phyloP scores from a whole-genome alignment of 1,140 invertebrate genomes.

The Pectinophora gossypiella region DNA sequence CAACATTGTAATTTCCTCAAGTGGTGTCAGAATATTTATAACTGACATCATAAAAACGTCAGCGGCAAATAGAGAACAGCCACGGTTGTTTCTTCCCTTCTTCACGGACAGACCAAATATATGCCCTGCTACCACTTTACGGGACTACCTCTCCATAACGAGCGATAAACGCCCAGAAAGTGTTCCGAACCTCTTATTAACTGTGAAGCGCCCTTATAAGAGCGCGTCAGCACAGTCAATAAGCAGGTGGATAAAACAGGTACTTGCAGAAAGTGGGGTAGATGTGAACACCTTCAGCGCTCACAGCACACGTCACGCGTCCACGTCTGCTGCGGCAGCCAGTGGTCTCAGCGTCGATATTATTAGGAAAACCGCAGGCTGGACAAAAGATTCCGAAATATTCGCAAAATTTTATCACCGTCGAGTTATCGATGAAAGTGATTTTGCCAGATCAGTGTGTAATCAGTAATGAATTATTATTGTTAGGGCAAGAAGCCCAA shows the following conservation, averaged over 20 bases:
- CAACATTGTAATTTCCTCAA: constrained; percentile 7
- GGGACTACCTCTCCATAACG: neutral
- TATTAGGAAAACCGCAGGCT: constrained; percentile 32
- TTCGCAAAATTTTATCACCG: constrained; percentile 31
- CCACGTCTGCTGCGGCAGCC: constrained; percentile 21
- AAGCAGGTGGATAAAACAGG: constrained; percentile 36
- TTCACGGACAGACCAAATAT: constrained; percentile 13
- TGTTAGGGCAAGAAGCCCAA: no score
- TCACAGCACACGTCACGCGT: constrained; percentile 32
- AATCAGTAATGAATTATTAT: no score
- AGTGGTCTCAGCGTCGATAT: constrained; percentile 25
- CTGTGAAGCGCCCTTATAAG: constrained; percentile 11
- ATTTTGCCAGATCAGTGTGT: no score
- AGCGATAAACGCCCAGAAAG: neutral
- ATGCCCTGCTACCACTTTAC: neutral
- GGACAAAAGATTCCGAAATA: constrained; percentile 20
- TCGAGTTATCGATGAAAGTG: no score
- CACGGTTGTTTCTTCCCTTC: constrained; percentile 13
- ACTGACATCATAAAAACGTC: constrained; percentile 24
- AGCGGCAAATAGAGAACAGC: constrained; percentile 6
- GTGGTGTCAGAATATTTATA: constrained; percentile 13
- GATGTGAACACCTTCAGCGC: constrained; percentile 22
- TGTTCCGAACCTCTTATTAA: constrained; percentile 7
- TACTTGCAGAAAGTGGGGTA: constrained; percentile 23
- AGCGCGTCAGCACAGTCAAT: constrained; percentile 25